phyloP scores from a whole-genome alignment of 2,113 vertebrate genomes.

The Uria lomvia region DNA sequence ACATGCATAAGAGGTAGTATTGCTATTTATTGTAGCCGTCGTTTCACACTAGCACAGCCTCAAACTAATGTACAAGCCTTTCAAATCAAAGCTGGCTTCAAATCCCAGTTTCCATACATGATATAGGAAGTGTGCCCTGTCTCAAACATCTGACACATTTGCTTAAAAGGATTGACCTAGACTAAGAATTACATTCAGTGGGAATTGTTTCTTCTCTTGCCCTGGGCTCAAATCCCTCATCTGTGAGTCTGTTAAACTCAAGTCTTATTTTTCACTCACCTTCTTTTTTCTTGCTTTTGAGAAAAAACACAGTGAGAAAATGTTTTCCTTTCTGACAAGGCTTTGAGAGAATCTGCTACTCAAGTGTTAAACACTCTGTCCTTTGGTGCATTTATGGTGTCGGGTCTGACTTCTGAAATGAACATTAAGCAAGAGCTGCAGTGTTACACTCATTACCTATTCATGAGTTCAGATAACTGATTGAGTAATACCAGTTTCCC shows the following conservation, averaged over 20 bases:
- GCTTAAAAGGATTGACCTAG: background rate
- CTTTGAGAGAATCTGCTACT: background rate
- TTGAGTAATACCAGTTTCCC: background rate
- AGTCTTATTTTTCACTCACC: background rate
- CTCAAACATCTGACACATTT: background rate
- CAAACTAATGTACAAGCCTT: accelerated
- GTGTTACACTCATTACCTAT: background rate
- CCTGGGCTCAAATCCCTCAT: background rate
- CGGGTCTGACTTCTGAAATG: background rate
- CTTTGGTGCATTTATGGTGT: background rate
- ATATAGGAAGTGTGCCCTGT: background rate
- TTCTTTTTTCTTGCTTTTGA: background rate
- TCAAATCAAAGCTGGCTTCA: background rate
- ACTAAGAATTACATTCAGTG: background rate
- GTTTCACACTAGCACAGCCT: background rate
- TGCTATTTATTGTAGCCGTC: background rate
- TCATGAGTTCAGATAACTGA: background rate
- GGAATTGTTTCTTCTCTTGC: background rate
- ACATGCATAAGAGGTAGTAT: background rate
- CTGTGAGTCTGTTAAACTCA: background rate
- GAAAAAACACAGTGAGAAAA: background rate
- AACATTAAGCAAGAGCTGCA: background rate
- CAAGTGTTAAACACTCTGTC: background rate
- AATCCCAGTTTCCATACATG: background rate
- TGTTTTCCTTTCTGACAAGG: background rate